Evolutionary conservation across 2,888 invertebrate species (phyloP).

Genomic region (Aelia acuminata): DNA sequence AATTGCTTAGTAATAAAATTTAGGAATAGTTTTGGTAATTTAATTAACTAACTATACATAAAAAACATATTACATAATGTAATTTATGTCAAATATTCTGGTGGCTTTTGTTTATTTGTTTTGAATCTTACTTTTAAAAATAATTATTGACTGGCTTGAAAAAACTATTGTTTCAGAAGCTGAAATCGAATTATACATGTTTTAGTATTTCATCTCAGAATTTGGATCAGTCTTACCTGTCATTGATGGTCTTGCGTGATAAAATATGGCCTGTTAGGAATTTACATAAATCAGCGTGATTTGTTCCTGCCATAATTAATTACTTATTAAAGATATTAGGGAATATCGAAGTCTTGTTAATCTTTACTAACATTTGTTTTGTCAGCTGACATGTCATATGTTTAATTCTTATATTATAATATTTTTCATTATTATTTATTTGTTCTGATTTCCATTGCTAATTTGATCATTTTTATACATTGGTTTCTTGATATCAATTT

Average conservation of each 20-base stretch:
- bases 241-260: neutral
- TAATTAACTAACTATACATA: too few relatives aligned
- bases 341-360: neutral
- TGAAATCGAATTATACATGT: neutral
- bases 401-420: neutral
- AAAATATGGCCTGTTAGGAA: neutral
- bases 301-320: neutral
- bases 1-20: too few relatives aligned
- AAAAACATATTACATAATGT: too few relatives aligned
- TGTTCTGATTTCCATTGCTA: neutral
- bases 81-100: too few relatives aligned
- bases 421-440: slow-evolving; percentile 1
- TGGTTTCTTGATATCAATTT: neutral
- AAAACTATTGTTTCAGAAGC: too few relatives aligned
- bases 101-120: too few relatives aligned
- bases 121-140: too few relatives aligned
- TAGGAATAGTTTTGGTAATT: too few relatives aligned
- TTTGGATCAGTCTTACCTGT: neutral
- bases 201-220: neutral
- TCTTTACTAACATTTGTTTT: neutral
- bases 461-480: neutral
- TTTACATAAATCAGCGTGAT: neutral
- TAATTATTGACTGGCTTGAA: too few relatives aligned
- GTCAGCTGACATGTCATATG: slow-evolving; percentile 16
- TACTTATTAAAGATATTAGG: neutral